These are phyloP conservation scores for Pseudorectes ferrugineus DNA, from an alignment of 2,113 vertebrate genomes.

Conservation along the genomic window DNA sequence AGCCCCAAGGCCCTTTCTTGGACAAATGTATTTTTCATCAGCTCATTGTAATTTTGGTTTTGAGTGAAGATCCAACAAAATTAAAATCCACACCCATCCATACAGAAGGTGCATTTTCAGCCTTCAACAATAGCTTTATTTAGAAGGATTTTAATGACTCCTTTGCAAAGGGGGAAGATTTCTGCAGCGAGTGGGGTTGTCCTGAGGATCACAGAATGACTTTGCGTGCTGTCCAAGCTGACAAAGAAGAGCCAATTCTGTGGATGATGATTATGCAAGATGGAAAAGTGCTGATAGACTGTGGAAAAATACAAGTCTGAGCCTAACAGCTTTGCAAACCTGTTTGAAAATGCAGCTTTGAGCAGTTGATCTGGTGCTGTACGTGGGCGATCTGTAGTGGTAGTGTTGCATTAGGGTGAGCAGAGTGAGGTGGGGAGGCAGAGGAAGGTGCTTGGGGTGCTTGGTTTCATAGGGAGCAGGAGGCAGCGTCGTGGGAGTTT, in stretches of 20 bases:
- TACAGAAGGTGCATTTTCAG: background rate
- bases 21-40: conserved; percentile 46
- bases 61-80: background rate
- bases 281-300: conserved; percentile 27
- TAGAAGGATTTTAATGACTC: background rate
- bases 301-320: conserved; percentile 29
- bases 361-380: background rate
- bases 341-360: background rate
- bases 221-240: background rate
- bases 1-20: conserved; percentile 5
- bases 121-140: conserved; percentile 3
- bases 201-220: background rate
- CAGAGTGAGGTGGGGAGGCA: background rate
- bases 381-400: background rate
- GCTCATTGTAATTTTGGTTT: conserved; percentile 47
- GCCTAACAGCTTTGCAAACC: background rate
- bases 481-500: background rate
- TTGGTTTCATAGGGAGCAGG: background rate
- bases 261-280: background rate
- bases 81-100: background rate
- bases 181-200: background rate
- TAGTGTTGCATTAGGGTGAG: rapidly evolving
- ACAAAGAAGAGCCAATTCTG: background rate
- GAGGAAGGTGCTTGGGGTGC: background rate
- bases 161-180: background rate